A percentile compares a stretch with the other conserved stretches of the same genome.
Conservation (phyloP, 2,113 vertebrate species). For the Epinephelus moara region DNA sequence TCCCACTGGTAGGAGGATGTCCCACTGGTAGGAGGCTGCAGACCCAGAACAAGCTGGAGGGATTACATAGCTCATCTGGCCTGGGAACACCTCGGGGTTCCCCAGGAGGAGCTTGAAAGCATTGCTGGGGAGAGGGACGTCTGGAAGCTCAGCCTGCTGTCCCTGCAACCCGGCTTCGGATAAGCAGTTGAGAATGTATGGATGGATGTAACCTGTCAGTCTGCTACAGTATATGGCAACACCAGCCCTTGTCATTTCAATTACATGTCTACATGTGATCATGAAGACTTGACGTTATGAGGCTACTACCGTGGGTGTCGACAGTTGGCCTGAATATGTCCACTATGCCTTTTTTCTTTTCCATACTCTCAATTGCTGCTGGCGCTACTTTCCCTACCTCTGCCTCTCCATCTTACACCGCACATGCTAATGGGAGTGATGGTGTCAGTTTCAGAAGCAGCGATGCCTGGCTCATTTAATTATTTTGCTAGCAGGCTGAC, state of each 20-base stretch:
- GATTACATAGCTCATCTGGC: too few relatives aligned
- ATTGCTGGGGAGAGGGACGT: too few relatives aligned
- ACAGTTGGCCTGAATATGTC: conserved; percentile 23
- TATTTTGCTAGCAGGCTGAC: conserved; percentile 8
- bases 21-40: too few relatives aligned
- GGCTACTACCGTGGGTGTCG: background rate
- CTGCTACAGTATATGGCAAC: background rate
- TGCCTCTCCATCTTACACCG: conserved; percentile 7
- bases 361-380: background rate
- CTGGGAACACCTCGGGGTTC: too few relatives aligned
- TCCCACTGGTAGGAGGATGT: too few relatives aligned
- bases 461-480: conserved; percentile 36
- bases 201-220: too few relatives aligned
- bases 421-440: conserved; percentile 15
- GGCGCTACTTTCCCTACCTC: background rate
- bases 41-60: too few relatives aligned
- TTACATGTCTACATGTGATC: background rate
- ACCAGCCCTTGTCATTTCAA: background rate
- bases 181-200: too few relatives aligned
- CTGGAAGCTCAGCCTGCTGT: too few relatives aligned
- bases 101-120: too few relatives aligned
- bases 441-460: conserved; percentile 28
- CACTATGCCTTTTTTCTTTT: background rate
- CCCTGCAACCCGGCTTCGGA: too few relatives aligned
- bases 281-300: conserved; percentile 12